phyloP scores from a whole-genome alignment of 2,113 vertebrate species.

The Nanorana parkeri region DNA sequence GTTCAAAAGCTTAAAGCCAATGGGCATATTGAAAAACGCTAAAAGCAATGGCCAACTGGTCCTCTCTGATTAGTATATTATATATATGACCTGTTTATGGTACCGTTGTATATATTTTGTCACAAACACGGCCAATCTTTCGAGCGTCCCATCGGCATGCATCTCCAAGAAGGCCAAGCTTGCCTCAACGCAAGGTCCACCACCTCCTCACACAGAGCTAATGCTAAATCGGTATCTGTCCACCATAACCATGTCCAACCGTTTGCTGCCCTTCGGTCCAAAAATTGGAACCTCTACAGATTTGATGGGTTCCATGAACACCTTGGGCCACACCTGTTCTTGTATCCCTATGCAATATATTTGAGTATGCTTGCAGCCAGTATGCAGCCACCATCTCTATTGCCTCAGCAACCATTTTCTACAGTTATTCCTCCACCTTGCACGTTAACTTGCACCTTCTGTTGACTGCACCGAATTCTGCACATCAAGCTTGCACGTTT shows the following conservation, averaged over 20 bases:
- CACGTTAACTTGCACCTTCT: not conserved
- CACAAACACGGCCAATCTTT: not conserved
- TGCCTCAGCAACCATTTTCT: slow-evolving; percentile 31
- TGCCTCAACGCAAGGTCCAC: not conserved
- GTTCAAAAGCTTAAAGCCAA: too few relatives aligned
- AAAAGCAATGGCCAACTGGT: too few relatives aligned
- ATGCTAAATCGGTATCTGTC: not conserved
- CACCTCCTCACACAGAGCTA: slow-evolving; percentile 20
- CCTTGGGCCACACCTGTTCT: not conserved
- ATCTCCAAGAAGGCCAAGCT: not conserved
- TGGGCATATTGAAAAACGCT: too few relatives aligned
- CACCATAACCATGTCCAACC: not conserved
- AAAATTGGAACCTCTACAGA: not conserved
- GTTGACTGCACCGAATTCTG: not conserved
- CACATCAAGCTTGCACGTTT: not conserved
- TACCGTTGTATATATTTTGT: not conserved
- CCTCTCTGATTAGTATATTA: too few relatives aligned
- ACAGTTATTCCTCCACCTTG: slow-evolving; percentile 11
- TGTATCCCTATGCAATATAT: not conserved
- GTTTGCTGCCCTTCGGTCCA: not conserved
- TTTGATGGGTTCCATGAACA: not conserved
- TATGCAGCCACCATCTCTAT: slow-evolving; percentile 1
- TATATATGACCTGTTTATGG: not conserved
- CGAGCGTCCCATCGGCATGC: too few relatives aligned
- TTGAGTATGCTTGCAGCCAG: not conserved